Evolutionary conservation across 2,797 vertebrate species (phyloP), one percentile per base, ranked within the genome.

Genomic region (Bryconaethiops microstoma): DNA sequence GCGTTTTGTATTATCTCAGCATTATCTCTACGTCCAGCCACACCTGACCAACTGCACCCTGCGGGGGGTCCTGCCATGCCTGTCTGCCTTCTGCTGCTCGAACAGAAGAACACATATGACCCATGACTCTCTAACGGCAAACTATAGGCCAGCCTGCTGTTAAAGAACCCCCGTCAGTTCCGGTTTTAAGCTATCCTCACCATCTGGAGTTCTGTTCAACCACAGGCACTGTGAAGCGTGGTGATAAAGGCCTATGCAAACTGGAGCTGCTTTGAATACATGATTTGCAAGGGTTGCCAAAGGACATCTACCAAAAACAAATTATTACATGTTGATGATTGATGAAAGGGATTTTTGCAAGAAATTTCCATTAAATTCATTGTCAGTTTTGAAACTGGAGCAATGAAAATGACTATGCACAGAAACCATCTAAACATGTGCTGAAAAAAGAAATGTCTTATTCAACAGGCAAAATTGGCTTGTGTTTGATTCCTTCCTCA

Each of bases 241-340:
- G 73, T 70, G 45, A 76, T 77, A 82, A 82, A 72, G 78, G 59
- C 72, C 12, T 55, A 87, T 82, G 85, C 79, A 87, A 85, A 86
- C 45, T n/a, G 12, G 25, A 65, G 16, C 40, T 1, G 21, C 75
- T 86, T 86, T 86, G 78, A 76, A 83, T 86, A 69, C 78, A 63
- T 21, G 2, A 85, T 87, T 85, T 87, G 79, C 83, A 85, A 83
- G 52, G 55, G 65, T 73, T 77, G 79, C 83, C 80, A 83, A 74
- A 68, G 75, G 76, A 42, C 67, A 67, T 77, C 74, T 72, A 74
- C 67, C 48, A 39, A 81, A 83, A 71, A 4, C 78, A 81, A 82
- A 84, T 76, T 3, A 55, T 35, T 60, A 45, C 12, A 5, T 72
- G 55, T 12, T 10, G 54, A 81, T 64, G 14, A 64, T 25, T 10